Base-by-base conservation (phyloP, 2,113 vertebrate genomes). In the Catharus fuscescens region DNA sequence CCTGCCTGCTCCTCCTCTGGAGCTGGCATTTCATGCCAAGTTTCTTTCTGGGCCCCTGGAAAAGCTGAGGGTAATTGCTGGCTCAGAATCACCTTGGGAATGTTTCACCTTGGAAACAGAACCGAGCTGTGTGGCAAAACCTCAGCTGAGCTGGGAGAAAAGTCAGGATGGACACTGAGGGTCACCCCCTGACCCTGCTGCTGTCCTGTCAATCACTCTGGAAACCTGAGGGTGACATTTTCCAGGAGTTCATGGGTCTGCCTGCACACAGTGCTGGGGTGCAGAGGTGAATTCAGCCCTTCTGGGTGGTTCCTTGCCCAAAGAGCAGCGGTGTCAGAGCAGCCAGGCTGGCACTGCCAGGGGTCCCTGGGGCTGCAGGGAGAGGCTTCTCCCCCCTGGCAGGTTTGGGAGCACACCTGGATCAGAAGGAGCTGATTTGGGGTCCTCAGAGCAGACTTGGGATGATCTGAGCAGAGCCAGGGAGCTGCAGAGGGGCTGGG, bases 1-100 rank as follows among this genome's bases (percentile, higher is more conserved):
- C 36, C 79, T 34, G 14, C 3, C 54, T 48, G 45, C 29, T 66
- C 65, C 54, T 78, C 34, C 65, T 45, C 31, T 19, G 6, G 69
- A 21, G 8, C 1, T 6, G 3, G 9, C 10, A 57, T n/a, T 73
- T 53, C 12, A 1, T 6, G 8, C 31, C 15, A 12, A 6, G 28
- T 28, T 24, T 7, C 34, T 31, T 52, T 57, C 50, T 36, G 70
- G 65, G 18, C 20, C 16, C 0, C 2, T 13, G 28, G 18, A 12
- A 61, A 60, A 87, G 38, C 11, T 8, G 3, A 57, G 42, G 67
- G 14, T 24, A 5, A 29, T 53, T 38, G 44, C 5, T 57, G 56
- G 54, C 8, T 40, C 15, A 52, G 26, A 52, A 52, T 50, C 48
- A 50, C 25, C 48, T 26, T 50, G 48, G 48, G 26, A 50, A 16